These are phyloP conservation scores for Eutolmus rufibarbis DNA, from an alignment of 2,888 invertebrate genomes.

Conservation along the genomic window DNA sequence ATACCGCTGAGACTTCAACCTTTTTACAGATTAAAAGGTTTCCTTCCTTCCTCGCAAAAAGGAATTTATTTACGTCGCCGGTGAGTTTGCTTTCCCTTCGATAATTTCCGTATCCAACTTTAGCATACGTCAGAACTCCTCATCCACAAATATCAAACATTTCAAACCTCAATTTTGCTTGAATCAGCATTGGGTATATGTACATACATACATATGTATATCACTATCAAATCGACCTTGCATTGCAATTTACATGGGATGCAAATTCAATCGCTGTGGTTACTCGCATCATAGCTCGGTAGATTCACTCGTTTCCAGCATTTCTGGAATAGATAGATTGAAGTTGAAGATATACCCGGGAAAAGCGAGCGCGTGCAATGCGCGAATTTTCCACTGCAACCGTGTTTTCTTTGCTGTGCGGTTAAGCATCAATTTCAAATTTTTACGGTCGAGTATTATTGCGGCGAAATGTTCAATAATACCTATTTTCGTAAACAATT, in stretches of 20 bases:
- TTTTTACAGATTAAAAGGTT: background rate
- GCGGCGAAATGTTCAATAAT: background rate
- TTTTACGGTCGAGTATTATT: background rate
- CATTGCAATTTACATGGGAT: background rate
- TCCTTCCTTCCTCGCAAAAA: background rate
- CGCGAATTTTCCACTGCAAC: background rate
- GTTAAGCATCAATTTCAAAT: background rate
- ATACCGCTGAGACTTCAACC: background rate
- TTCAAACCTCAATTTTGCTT: background rate
- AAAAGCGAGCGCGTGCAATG: background rate
- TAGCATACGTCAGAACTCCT: background rate
- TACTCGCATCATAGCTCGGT: background rate
- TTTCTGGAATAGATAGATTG: background rate
- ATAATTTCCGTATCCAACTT: background rate
- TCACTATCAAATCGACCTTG: background rate
- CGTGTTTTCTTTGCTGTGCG: background rate
- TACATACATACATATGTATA: no score
- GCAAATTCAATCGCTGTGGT: slow-evolving; percentile 5
- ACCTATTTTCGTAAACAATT: background rate
- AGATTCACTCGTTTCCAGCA: background rate
- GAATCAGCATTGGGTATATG: background rate
- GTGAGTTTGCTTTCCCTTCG: background rate
- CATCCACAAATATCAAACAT: background rate
- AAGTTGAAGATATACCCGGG: background rate
- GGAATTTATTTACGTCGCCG: background rate